A percentile compares a stretch with the other conserved stretches of the same genome.
These are phyloP conservation scores for Aphrophora alni DNA, from an alignment of 2,888 invertebrate genomes.

Conservation along the genomic window DNA sequence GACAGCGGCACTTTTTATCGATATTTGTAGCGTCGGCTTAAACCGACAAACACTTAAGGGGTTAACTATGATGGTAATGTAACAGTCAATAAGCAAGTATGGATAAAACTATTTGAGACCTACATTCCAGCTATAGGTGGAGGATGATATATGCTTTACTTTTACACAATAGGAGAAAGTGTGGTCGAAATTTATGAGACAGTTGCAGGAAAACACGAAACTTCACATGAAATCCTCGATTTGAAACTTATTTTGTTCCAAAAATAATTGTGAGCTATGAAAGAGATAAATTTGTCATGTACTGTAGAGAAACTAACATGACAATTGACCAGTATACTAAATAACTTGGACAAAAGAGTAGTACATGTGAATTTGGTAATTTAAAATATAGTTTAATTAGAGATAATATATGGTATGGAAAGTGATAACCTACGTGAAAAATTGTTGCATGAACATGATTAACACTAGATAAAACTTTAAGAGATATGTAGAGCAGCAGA, in stretches of 20 bases:
- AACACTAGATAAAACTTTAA: background rate
- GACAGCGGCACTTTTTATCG: too few relatives aligned
- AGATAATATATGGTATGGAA: slow-evolving; percentile 17
- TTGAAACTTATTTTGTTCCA: slow-evolving; percentile 15
- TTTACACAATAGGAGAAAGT: slow-evolving; percentile 18
- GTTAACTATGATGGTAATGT: background rate
- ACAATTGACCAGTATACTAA: slow-evolving; percentile 13
- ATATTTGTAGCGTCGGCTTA: too few relatives aligned
- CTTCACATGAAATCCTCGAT: slow-evolving; percentile 7
- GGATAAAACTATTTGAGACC: slow-evolving; percentile 9
- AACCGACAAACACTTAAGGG: too few relatives aligned
- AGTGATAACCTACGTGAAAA: background rate
- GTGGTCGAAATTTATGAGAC: slow-evolving; percentile 18
- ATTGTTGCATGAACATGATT: background rate
- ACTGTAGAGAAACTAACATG: background rate
- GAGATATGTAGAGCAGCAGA: slow-evolving; percentile 27
- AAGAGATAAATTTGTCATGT: slow-evolving; percentile 20
- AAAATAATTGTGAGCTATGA: slow-evolving; percentile 19
- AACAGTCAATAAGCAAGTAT: background rate
- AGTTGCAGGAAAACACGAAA: slow-evolving; percentile 6
- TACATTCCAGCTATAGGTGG: slow-evolving; percentile 16
- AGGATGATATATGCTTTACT: slow-evolving; percentile 3
- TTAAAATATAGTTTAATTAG: slow-evolving; percentile 11
- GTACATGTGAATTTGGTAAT: slow-evolving; percentile 9
- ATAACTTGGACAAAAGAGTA: slow-evolving; percentile 14